Evolutionary conservation across 1,140 invertebrate species (phyloP), one percentile per base, ranked within the genome.

Genomic region (Zaprionus ornatus): DNA sequence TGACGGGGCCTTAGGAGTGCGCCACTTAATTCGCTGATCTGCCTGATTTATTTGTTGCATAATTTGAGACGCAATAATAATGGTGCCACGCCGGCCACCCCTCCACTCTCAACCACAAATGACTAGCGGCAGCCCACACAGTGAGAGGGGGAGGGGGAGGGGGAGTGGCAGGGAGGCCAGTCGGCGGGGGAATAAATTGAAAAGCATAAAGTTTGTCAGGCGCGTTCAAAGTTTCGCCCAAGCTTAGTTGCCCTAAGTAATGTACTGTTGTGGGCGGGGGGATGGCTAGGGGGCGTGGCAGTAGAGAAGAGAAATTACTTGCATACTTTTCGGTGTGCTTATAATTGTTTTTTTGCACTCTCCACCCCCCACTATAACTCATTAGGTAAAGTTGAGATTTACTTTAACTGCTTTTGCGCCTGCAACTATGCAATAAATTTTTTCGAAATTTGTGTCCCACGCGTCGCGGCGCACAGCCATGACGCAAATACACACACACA

Each of bases 351-450:
- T 82, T 50, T 75, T 81, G 52, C 65, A 54, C 25, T 21, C 35
- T 32, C 7, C 42, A 1, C 13, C 37, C 9, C 61, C 55, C 48
- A 52, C 64, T n/a, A 90, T 90, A 88, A 90, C 85, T 88, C 85
- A 88, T 88, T 90, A 88, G 86, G 69, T 75, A 77, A 88, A 82
- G 74, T 85, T 87, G 81, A 77, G 85, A 90, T 90, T 90, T 90
- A 82, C 75, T 90, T 90, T 77, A 85, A 90, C 81, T 85, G 79
- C 85, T 79, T 72, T 60, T 76, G 79, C 79, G 81, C 81, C 85
- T 79, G 86, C 79, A 90, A 90, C 81, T 90, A 90, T 90, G 85
- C 86, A 82, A 90, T 90, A 90, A 82, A 90, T 90, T 82, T 69
- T 74, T 68, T 69, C 72, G 60, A 72, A 81, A 82, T 85, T 84